Evolutionary conservation across 2,888 invertebrate genomes (phyloP).

Genomic region (Nebria salina): DNA sequence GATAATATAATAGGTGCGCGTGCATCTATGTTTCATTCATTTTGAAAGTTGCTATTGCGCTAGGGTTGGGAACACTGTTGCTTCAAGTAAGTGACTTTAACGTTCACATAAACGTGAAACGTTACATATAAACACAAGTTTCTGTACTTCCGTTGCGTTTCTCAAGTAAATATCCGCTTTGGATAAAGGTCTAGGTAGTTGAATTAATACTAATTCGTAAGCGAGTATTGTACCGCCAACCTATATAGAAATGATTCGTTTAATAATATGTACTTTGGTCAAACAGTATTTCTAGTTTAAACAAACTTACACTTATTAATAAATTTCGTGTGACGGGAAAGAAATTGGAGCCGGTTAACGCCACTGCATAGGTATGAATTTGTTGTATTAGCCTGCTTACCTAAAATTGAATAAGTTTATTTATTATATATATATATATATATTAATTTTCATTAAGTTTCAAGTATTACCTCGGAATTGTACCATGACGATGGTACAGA

Average conservation of each 20-base stretch:
- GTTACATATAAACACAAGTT: conserved; percentile 48
- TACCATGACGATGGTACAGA: conserved; percentile 51
- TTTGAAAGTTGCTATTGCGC: background rate
- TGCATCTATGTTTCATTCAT: background rate
- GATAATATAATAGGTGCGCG: background rate
- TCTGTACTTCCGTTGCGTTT: conserved; percentile 48
- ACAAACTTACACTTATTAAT: conserved; percentile 57
- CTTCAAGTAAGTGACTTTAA: conserved; percentile 1
- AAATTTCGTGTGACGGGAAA: conserved; percentile 58
- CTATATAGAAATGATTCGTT: conserved; percentile 52
- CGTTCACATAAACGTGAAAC: conserved; percentile 42
- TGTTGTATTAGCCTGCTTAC: conserved; percentile 57
- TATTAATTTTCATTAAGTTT: conserved; percentile 53
- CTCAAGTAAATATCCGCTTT: conserved; percentile 51
- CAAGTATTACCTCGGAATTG: conserved; percentile 51
- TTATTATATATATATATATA: conserved; percentile 28
- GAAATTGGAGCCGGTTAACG: conserved; percentile 59
- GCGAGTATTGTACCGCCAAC: conserved; percentile 58
- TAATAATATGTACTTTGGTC: background rate
- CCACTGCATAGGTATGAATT: conserved; percentile 57
- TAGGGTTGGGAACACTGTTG: background rate
- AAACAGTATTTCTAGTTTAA: conserved; percentile 48
- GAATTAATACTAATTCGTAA: conserved; percentile 58
- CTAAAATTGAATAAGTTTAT: conserved; percentile 50
- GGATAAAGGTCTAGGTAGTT: conserved; percentile 52